A percentile compares a stretch with the other conserved stretches of the same genome.
These are phyloP conservation scores for Lordiphosa andalusiaca DNA, from an alignment of 2,888 invertebrate species.

Conservation along the genomic window DNA sequence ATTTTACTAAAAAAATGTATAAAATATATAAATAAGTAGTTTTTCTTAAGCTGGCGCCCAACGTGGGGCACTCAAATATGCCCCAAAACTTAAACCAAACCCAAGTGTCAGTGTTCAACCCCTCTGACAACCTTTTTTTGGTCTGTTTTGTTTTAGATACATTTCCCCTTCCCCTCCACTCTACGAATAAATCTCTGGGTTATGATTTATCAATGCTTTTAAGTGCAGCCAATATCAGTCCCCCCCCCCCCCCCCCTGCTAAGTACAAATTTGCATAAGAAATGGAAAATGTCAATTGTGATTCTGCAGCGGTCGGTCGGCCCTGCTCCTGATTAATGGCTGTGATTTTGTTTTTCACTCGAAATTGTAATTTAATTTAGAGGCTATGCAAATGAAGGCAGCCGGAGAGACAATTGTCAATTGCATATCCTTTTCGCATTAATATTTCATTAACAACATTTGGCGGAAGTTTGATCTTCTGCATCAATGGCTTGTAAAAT, in stretches of 20 bases:
- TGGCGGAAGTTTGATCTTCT: conserved; percentile 79
- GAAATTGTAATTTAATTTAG: conserved; percentile 75
- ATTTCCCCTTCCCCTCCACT: no score
- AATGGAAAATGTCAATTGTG: conserved; percentile 74
- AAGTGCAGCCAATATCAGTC: conserved; percentile 59
- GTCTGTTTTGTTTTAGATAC: conserved; percentile 2
- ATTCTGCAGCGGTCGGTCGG: conserved; percentile 23
- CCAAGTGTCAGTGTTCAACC: no score
- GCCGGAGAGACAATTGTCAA: conserved; percentile 67
- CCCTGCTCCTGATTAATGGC: conserved; percentile 62
- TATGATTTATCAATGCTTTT: conserved; percentile 77
- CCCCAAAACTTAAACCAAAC: no score
- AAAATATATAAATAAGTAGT: no score
- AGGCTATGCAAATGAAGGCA: conserved; percentile 25
- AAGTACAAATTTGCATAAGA: conserved; percentile 51
- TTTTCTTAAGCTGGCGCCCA: no score
- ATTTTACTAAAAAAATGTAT: no score
- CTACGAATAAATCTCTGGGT: conserved; percentile 17
- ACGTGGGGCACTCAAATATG: no score
- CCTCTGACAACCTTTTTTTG: background rate
- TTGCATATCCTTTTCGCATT: conserved; percentile 77
- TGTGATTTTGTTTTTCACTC: conserved; percentile 55
- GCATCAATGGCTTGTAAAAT: conserved; percentile 80
- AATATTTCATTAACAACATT: conserved; percentile 77
- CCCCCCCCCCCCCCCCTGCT: no score